Evolutionary conservation across 1,140 invertebrate genomes (phyloP).

Genomic region (Brachionus koreanus): DNA sequence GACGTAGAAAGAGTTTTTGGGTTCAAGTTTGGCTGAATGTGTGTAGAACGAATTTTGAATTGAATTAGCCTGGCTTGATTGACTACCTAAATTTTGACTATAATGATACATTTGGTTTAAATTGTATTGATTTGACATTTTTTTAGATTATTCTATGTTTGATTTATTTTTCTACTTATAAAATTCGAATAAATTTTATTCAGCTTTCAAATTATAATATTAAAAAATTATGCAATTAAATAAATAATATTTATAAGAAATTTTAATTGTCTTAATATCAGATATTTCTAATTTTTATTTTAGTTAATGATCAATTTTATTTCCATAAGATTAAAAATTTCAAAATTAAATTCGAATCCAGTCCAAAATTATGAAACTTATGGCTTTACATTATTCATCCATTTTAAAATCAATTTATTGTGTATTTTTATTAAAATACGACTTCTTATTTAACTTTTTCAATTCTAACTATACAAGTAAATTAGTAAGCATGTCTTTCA

Average conservation of each 20-base stretch:
- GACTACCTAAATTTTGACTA: neutral
- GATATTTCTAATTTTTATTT: neutral
- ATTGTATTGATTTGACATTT: neutral
- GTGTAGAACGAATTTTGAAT: neutral
- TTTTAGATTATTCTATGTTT: neutral
- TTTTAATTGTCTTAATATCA: neutral
- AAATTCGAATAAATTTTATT: neutral
- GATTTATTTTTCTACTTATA: neutral
- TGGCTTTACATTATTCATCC: too few species aligned
- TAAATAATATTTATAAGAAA: neutral
- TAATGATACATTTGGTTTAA: neutral
- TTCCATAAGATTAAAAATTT: too few species aligned
- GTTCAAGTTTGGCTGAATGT: neutral
- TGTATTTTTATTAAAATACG: too few species aligned
- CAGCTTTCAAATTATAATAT: neutral
- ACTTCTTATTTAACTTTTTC: too few species aligned
- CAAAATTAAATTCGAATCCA: too few species aligned
- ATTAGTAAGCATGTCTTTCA: too few species aligned
- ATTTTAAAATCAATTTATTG: too few species aligned
- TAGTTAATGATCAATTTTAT: neutral
- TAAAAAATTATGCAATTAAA: neutral
- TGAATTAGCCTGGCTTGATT: neutral
- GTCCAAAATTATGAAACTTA: too few species aligned
- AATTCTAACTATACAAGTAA: too few species aligned
- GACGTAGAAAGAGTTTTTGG: neutral